Evolutionary conservation across 1,140 invertebrate species (phyloP).

Genomic region (Panulirus ornatus): DNA sequence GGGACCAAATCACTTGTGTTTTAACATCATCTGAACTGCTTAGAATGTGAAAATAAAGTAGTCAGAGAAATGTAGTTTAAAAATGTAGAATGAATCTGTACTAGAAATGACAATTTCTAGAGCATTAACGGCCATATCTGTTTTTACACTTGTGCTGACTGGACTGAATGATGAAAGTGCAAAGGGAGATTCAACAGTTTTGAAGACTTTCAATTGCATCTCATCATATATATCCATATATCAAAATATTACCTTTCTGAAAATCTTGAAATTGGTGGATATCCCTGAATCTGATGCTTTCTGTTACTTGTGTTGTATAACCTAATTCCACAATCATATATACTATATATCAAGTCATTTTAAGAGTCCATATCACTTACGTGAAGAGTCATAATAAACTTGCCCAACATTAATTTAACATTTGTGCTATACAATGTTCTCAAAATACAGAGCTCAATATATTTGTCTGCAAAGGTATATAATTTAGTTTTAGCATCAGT

Average conservation of each 20-base stretch:
- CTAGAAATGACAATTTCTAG: slow-evolving; percentile 29
- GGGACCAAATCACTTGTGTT: slow-evolving; percentile 55
- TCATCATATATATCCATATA: slow-evolving; percentile 9
- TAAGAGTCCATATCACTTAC: not conserved
- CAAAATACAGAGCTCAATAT: slow-evolving; percentile 51
- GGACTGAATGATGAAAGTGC: slow-evolving; percentile 10
- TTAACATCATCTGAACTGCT: not conserved
- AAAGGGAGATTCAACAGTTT: slow-evolving; percentile 38
- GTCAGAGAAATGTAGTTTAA: slow-evolving; percentile 7
- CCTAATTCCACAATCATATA: slow-evolving; percentile 16
- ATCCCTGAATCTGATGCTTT: not conserved
- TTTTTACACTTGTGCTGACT: slow-evolving; percentile 21
- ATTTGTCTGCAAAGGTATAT: slow-evolving; percentile 53
- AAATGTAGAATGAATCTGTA: slow-evolving; percentile 12
- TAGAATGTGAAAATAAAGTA: slow-evolving; percentile 1
- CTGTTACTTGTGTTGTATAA: slow-evolving; percentile 10
- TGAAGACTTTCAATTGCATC: not conserved
- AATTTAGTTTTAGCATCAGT: slow-evolving; percentile 38
- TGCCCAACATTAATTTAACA: slow-evolving; percentile 35
- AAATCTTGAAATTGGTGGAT: not conserved
- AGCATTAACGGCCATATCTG: slow-evolving; percentile 46
- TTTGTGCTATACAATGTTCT: slow-evolving; percentile 42
- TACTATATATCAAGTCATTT: slow-evolving; percentile 8
- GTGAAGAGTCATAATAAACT: slow-evolving; percentile 5
- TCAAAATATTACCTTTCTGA: not conserved